These are phyloP conservation scores for Gadopsis marmoratus DNA, from an alignment of 2,797 vertebrate genomes.

Conservation along the genomic window DNA sequence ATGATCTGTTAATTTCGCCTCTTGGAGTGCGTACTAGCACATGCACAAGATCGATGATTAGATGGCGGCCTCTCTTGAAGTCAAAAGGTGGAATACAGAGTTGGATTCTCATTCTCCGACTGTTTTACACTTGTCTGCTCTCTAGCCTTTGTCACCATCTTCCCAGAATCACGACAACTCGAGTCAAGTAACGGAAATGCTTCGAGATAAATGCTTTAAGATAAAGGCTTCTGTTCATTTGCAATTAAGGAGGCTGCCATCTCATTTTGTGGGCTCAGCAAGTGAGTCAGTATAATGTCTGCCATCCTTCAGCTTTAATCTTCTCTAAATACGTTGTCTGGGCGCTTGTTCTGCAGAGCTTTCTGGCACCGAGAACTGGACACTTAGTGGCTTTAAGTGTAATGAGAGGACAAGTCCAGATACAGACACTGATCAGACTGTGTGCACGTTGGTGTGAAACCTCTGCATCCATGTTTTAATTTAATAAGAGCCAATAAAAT, in stretches of 20 bases:
- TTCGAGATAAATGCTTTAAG: slow-evolving; percentile 36
- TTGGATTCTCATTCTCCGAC: slow-evolving; percentile 12
- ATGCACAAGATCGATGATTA: slow-evolving; percentile 23
- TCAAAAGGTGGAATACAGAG: slow-evolving; percentile 9
- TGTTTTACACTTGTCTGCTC: background rate
- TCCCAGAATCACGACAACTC: background rate
- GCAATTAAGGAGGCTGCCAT: slow-evolving; percentile 49
- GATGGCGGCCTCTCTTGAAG: slow-evolving; percentile 17
- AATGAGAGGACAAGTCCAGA: slow-evolving; percentile 50
- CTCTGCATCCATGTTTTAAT: slow-evolving; percentile 18
- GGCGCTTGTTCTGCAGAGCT: slow-evolving; percentile 37
- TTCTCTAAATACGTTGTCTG: slow-evolving; percentile 52
- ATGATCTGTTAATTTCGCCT: slow-evolving; percentile 28
- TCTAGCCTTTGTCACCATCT: background rate
- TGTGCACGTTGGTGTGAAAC: background rate
- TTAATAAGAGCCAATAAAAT: slow-evolving; percentile 10
- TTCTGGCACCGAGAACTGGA: slow-evolving; percentile 49
- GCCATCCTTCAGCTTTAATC: slow-evolving; percentile 66
- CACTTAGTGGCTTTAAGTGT: slow-evolving; percentile 56
- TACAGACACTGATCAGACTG: slow-evolving; percentile 27
- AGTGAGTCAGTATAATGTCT: slow-evolving; percentile 69
- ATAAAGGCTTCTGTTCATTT: slow-evolving; percentile 44
- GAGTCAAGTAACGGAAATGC: slow-evolving; percentile 3
- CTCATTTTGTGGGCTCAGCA: slow-evolving; percentile 27
- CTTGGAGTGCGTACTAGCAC: slow-evolving; percentile 21